Base-by-base conservation (phyloP, 2,797 vertebrate genomes). In the Okamejei kenojei region DNA sequence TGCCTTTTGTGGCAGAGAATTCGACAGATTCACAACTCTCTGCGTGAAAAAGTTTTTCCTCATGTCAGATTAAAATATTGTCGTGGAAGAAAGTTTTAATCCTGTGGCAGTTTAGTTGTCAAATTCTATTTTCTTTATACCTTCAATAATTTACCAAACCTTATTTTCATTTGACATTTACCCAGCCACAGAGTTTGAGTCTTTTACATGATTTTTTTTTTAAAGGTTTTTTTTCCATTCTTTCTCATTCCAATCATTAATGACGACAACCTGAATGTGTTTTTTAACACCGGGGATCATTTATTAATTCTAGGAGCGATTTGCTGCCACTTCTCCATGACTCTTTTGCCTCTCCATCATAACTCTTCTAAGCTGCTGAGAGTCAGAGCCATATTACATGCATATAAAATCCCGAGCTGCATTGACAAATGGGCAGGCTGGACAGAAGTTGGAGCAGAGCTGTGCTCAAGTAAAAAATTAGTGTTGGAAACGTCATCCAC, bases 271-370 rank as follows among this genome's bases (percentile, higher is more conserved):
- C 58, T 65, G n/a, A 88, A 65, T 32, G 58, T 88, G 58, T 65
- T 65, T 45, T 65, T 88, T 63, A 63, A 88, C 7, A 63, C 19
- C 21, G 61, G 17, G 13, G 58, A 65, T n/a, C 35, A 65, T 19
- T 88, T 84, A 84, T 61, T 58, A 84, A 84, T 84, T 63, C 82
- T 63, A n/a, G n/a, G 29, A 32, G 84, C 65, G 84, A 17, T 68
- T 19, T 88, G 61, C n/a, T 11, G 15, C 84, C 61, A 88, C 61
- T 88, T 68, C 29, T 23, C 17, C 61, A 17, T 68, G 63, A 88
- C 61, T 8, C 32, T 88, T 84, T 88, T 65, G 61, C 61, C 84
- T 68, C 84, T 35, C 10, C 84, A 35, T 1, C 1, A 21, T 35
- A 35, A 68, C n/a, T 35, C 21, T 3, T 21, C 61, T 88, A 32